phyloP scores from a whole-genome alignment of 2,888 invertebrate species.

The Cerastis leucographa region DNA sequence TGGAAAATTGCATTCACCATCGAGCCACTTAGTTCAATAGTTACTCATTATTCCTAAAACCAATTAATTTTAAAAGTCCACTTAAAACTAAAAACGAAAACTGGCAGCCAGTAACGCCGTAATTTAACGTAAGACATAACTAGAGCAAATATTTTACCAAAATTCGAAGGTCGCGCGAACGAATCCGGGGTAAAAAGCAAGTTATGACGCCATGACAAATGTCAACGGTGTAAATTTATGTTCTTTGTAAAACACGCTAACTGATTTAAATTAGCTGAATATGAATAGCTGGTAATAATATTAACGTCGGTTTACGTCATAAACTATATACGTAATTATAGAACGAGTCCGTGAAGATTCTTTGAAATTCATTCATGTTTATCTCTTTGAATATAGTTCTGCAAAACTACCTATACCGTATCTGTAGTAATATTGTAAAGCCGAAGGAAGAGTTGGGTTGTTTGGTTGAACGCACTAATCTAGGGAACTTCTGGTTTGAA shows the following conservation, averaged over 20 bases:
- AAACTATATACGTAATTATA: constrained; percentile 6
- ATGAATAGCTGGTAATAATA: constrained; percentile 30
- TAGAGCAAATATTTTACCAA: constrained; percentile 42
- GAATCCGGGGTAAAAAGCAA: constrained; percentile 50
- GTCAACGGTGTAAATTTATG: constrained; percentile 46
- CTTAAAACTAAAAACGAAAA: too few species aligned
- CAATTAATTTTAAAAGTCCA: constrained; percentile 22
- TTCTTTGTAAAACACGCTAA: constrained; percentile 34
- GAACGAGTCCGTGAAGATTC: constrained; percentile 24
- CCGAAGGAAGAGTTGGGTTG: too few species aligned
- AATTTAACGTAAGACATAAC: constrained; percentile 37
- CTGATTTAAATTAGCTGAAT: constrained; percentile 49
- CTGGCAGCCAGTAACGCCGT: neutral
- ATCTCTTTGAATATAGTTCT: constrained; percentile 45
- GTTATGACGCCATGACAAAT: constrained; percentile 57
- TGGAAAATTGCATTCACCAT: too few species aligned
- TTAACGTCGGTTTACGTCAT: constrained; percentile 31
- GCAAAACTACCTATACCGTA: constrained; percentile 6
- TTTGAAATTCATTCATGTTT: constrained; percentile 51
- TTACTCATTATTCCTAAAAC: constrained; percentile 6
- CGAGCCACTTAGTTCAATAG: too few species aligned
- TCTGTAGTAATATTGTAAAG: too few species aligned
- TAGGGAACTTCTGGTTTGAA: too few species aligned
- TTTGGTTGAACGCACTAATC: too few species aligned
- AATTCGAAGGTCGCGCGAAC: constrained; percentile 59